A percentile compares a stretch with the other conserved stretches of the same genome.
These are phyloP conservation scores for Catostylus mosaicus DNA, from an alignment of 30 jellyfish, hydroid and myxozoan species.

Conservation along the genomic window DNA sequence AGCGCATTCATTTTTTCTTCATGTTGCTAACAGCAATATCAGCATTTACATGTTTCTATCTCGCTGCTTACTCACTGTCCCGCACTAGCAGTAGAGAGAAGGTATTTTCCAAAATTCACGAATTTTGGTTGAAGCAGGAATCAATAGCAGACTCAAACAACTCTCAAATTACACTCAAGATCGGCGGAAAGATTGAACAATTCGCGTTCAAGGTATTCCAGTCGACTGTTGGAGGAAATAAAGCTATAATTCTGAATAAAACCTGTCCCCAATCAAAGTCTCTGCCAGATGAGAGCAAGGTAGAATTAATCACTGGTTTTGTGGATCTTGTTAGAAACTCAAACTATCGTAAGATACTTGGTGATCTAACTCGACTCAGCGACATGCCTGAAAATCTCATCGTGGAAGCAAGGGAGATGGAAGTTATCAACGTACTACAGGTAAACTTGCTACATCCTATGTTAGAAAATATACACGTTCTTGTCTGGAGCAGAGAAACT, in stretches of 20 bases:
- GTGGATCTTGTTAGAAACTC: not conserved
- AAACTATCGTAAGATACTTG: conserved; percentile 7
- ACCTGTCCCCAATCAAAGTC: not conserved
- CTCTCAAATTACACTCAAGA: not conserved
- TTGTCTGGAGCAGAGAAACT: conserved; percentile 3
- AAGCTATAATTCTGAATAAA: not conserved
- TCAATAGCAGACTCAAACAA: too few relatives aligned
- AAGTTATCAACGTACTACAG: conserved; percentile 20
- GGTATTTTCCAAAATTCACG: too few relatives aligned
- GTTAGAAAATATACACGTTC: conserved; percentile 19
- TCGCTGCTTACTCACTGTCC: too few relatives aligned
- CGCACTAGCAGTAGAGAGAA: too few relatives aligned
- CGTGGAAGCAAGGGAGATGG: conserved; percentile 26
- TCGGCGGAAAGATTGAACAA: not conserved
- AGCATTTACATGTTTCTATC: too few relatives aligned
- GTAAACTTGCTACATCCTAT: not conserved
- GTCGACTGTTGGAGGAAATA: not conserved
- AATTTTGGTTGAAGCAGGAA: too few relatives aligned
- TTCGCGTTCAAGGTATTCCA: not conserved
- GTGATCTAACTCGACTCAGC: not conserved
- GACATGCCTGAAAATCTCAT: not conserved
- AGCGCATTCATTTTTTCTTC: too few relatives aligned
- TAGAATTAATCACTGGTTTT: conserved; percentile 13
- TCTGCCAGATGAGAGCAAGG: not conserved
- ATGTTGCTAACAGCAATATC: too few relatives aligned